phyloP scores from a whole-genome alignment of 2,797 vertebrate species.

The Rhinatrema bivittatum region DNA sequence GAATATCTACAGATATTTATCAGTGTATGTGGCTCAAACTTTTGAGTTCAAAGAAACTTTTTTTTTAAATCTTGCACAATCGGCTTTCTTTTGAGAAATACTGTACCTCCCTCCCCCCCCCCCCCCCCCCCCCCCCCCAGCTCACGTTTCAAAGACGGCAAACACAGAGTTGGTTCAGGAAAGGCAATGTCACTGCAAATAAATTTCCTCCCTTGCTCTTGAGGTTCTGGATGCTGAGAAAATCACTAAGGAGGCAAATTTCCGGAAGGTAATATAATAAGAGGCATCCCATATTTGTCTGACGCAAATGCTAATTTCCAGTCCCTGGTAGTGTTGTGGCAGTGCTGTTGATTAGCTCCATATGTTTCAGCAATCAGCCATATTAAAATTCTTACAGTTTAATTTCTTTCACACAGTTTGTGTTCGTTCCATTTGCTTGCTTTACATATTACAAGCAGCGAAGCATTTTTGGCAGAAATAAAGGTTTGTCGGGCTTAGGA shows the following conservation, averaged over 20 bases:
- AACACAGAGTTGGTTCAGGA: no score
- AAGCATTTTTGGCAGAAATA: not conserved
- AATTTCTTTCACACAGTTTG: slow-evolving; percentile 15
- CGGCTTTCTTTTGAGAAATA: not conserved
- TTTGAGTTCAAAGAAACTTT: not conserved
- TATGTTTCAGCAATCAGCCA: slow-evolving; percentile 27
- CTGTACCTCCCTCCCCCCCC: no score
- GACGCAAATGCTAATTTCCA: slow-evolving; percentile 35
- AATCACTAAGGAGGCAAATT: not conserved
- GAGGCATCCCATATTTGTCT: slow-evolving; percentile 13
- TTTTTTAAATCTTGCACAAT: not conserved
- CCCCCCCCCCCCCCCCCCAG: no score
- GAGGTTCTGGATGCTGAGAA: slow-evolving; percentile 2
- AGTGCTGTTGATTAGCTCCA: slow-evolving; percentile 23
- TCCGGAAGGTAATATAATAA: slow-evolving; percentile 1
- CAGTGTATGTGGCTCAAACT: no score
- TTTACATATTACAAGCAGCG: slow-evolving; percentile 8
- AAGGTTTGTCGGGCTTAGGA: not conserved
- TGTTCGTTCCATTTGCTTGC: slow-evolving; percentile 15
- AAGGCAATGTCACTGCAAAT: not conserved
- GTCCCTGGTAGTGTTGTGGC: slow-evolving; percentile 26
- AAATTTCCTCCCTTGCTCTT: slow-evolving; percentile 4
- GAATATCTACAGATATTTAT: no score
- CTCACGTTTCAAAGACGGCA: no score
- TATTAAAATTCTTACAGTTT: slow-evolving; percentile 20